These are phyloP conservation scores for Ardeotis arabs DNA, from an alignment of 2,113 vertebrate genomes.

Conservation along the genomic window DNA sequence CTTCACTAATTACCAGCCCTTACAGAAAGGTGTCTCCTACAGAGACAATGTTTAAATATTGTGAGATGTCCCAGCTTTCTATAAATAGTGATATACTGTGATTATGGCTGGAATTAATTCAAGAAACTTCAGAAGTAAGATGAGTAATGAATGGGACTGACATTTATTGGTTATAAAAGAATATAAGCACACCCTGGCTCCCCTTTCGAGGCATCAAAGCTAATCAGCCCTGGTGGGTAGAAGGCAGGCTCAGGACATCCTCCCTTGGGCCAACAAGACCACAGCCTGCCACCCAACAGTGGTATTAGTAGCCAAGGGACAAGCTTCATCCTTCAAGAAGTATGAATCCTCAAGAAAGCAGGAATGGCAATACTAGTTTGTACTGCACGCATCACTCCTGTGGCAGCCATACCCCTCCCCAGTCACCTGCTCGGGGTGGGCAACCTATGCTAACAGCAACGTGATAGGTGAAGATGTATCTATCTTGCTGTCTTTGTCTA, in stretches of 20 bases:
- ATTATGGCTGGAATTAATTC: conserved; percentile 75
- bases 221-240: not conserved
- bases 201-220: not conserved
- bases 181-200: conserved; percentile 24
- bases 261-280: not conserved
- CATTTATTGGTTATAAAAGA: conserved; percentile 42
- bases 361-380: not conserved
- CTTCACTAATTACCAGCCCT: conserved; percentile 47
- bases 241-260: not conserved
- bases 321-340: not conserved
- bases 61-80: conserved; percentile 51
- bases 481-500: not conserved
- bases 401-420: not conserved
- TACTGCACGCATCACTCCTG: not conserved
- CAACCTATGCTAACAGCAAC: not conserved
- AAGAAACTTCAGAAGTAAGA: conserved; percentile 64
- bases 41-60: conserved; percentile 55
- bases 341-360: not conserved
- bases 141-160: conserved; percentile 66
- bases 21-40: conserved; percentile 57
- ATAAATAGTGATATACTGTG: conserved; percentile 71
- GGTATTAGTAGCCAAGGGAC: not conserved
- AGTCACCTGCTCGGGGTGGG: not conserved
- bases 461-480: not conserved
- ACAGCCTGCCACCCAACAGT: not conserved